phyloP scores from a whole-genome alignment of 1,140 invertebrate genomes.

The Drosophila willistoni region DNA sequence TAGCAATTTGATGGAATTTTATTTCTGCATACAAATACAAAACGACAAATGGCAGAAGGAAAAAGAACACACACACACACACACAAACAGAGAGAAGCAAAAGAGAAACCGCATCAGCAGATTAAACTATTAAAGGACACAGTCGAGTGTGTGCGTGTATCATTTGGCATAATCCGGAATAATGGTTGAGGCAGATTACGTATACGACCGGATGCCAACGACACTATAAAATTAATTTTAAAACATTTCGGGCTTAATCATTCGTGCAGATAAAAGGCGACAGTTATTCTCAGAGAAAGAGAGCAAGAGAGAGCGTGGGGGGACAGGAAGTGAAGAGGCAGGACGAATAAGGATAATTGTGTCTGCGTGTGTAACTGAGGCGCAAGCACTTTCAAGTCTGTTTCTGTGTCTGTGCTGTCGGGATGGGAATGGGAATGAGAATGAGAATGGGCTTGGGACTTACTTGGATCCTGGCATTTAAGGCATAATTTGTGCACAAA shows the following conservation, averaged over 20 bases:
- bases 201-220: conserved; percentile 37
- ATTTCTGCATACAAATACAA: conserved; percentile 6
- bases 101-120: conserved; percentile 29
- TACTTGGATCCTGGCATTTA: conserved; percentile 41
- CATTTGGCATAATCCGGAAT: conserved; percentile 21
- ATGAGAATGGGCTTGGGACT: background rate
- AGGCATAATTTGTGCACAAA: conserved; percentile 75
- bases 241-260: conserved; percentile 74
- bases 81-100: background rate
- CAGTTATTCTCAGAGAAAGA: conserved; percentile 59
- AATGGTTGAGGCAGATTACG: conserved; percentile 60
- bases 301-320: background rate
- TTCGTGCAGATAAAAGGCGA: conserved; percentile 76
- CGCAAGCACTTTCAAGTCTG: conserved; percentile 20
- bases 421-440: too few species aligned
- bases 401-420: conserved; percentile 14
- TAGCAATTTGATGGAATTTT: conserved; percentile 19
- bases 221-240: conserved; percentile 78
- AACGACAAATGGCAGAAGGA: background rate
- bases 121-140: conserved; percentile 49
- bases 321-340: background rate
- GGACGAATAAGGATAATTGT: conserved; percentile 62
- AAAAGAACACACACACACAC: too few species aligned
- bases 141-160: conserved; percentile 34
- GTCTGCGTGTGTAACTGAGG: conserved; percentile 61